A percentile compares a stretch with the other conserved stretches of the same genome.
Evolutionary conservation across 1,140 invertebrate genomes (phyloP).

Genomic region (Hyles euphorbiae): DNA sequence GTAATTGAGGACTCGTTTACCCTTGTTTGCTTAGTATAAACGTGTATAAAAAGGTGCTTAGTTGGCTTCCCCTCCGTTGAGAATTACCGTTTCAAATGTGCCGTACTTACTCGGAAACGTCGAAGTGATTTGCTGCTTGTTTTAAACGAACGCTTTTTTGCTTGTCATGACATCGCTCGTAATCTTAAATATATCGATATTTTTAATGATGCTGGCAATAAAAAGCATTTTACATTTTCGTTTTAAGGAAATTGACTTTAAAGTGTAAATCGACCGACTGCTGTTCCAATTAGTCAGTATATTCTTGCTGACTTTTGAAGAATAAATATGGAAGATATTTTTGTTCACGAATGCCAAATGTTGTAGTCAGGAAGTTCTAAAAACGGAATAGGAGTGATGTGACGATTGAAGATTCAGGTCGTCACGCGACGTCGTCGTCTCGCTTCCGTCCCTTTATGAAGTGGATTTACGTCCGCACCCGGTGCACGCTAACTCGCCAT

Average conservation of each 20-base stretch:
- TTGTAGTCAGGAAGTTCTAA: neutral
- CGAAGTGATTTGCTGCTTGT: neutral
- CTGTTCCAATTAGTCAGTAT: too few relatives aligned
- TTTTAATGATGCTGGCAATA: neutral
- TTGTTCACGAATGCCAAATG: constrained; percentile 1
- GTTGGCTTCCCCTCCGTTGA: constrained; percentile 1
- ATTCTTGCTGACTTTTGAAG: neutral
- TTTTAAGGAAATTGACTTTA: too few relatives aligned
- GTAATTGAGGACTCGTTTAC: constrained; percentile 11
- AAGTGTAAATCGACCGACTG: too few relatives aligned
- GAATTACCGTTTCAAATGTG: constrained; percentile 10
- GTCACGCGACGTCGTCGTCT: constrained; percentile 13
- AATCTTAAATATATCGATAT: neutral
- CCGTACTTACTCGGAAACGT: constrained; percentile 3
- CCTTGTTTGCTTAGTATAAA: constrained; percentile 8
- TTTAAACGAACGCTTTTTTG: too few relatives aligned
- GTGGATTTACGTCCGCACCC: constrained; percentile 8
- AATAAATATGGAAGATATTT: constrained; percentile 1
- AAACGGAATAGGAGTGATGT: constrained; percentile 2
- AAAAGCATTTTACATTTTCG: too few relatives aligned
- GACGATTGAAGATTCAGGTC: neutral
- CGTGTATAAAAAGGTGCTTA: constrained; percentile 7
- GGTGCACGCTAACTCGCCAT: constrained; percentile 23
- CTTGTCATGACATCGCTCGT: too few relatives aligned
- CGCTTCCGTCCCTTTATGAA: constrained; percentile 21